A percentile compares a stretch with the other conserved stretches of the same genome.
Evolutionary conservation across 2,113 vertebrate species (phyloP).

Genomic region (Nothocercus nigrocapillus): DNA sequence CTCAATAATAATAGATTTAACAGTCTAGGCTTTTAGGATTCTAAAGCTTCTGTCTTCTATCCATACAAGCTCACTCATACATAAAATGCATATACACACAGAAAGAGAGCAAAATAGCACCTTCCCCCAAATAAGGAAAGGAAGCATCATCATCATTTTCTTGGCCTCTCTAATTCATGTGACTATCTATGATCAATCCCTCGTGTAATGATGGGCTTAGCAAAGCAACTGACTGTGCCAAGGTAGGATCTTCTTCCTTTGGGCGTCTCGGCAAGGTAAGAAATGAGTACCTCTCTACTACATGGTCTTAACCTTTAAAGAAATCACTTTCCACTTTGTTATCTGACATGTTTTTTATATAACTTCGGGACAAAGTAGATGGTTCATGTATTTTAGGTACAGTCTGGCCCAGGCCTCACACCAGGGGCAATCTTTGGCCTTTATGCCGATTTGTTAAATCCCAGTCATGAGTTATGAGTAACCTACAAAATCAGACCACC

Average conservation of each 20-base stretch:
- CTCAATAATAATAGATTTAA: neutral
- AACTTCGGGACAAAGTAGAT: neutral
- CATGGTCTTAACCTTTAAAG: neutral
- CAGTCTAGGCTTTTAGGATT: neutral
- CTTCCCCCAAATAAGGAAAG: neutral
- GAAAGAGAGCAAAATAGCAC: neutral
- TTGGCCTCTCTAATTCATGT: neutral
- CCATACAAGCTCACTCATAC: neutral
- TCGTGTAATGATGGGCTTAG: neutral
- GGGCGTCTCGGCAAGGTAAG: neutral
- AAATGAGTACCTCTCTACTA: neutral
- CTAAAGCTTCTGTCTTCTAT: neutral
- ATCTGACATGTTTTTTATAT: neutral
- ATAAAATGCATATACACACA: neutral
- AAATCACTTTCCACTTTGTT: neutral
- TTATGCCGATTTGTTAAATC: neutral
- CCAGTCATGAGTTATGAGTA: neutral
- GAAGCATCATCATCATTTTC: neutral
- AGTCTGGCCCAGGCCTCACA: neutral
- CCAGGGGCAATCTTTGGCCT: neutral
- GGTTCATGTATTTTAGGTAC: neutral
- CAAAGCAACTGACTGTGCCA: neutral
- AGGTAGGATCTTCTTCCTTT: neutral
- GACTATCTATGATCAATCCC: neutral
- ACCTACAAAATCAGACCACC: neutral